Evolutionary conservation across 2,113 vertebrate species (phyloP).

Genomic region (Cephalopterus ornatus): DNA sequence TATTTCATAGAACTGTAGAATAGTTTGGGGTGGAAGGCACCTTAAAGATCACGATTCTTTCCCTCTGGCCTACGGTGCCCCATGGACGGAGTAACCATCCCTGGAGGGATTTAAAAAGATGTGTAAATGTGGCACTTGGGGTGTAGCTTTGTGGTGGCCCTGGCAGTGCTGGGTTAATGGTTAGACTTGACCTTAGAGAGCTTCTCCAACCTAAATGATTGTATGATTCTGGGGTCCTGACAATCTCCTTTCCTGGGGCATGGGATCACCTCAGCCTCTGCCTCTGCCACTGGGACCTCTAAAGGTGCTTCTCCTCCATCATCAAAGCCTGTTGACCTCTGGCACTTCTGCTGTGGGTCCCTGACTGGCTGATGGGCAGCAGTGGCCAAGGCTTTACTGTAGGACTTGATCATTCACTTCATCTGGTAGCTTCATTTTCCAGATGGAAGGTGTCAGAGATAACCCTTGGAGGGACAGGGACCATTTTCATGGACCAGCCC

Average conservation of each 20-base stretch:
- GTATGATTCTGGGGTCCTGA: not conserved
- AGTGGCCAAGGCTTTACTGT: not conserved
- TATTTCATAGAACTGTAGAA: not conserved
- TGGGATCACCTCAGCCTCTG: not conserved
- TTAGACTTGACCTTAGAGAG: not conserved
- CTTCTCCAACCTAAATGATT: not conserved
- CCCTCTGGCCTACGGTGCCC: not conserved
- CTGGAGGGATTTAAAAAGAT: not conserved
- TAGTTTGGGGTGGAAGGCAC: not conserved
- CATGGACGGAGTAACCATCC: not conserved
- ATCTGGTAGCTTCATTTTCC: not conserved
- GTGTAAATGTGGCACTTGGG: accelerated
- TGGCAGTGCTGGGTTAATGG: not conserved
- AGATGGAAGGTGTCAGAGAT: not conserved
- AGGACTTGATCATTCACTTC: not conserved
- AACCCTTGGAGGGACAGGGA: not conserved
- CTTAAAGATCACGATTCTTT: not conserved
- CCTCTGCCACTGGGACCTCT: not conserved
- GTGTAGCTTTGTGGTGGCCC: not conserved
- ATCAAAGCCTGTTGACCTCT: not conserved
- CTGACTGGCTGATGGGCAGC: not conserved
- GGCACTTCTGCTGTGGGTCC: not conserved
- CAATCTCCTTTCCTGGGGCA: not conserved
- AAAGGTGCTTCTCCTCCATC: not conserved
- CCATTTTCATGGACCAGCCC: not conserved